Evolutionary conservation across 2,888 invertebrate genomes (phyloP), one percentile per base, ranked within the genome.

Genomic region (Athalia cordata): DNA sequence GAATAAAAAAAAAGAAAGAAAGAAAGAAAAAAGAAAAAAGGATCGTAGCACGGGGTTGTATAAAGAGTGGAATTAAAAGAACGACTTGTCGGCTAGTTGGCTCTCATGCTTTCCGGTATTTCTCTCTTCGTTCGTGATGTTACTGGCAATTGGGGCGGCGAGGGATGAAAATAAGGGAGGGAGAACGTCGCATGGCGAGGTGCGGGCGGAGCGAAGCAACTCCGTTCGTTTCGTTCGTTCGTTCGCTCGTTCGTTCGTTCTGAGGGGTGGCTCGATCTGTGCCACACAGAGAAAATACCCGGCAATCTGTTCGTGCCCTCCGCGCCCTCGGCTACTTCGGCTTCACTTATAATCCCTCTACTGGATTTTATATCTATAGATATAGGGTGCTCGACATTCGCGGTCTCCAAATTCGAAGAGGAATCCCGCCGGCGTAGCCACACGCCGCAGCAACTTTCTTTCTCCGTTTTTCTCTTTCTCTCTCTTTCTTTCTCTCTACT

Each of bases 251-350:
- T n/a, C n/a, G 29, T 29, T 29, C 29, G 29, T 29, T 29, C 29
- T 29, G 91, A 91, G 90, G 90, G 91, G 90, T 90, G 90, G 91
- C 90, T 90, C 29, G 29, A 29, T 29, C 29, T 2, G 29, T 29
- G 29, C 29, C 29, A 2, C 29, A 29, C 29, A 2, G 29, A 29
- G 29, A 29, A 91, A 87, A 87, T 87, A 84, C 85, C 83, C 85
- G 81, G 89, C 89, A 89, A 90, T 90, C 87, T 87, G 88, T 88
- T 89, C 86, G 91, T 91, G 90, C 91, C 90, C 90, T 89, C 29
- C 86, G 88, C 88, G 87, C 81, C 81, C 81, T 82, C 87, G 87
- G 29, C 29, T 29, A 29, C 29, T 29, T 29, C 29, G 29, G 29
- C 29, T 29, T 29, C 29, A 29, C 29, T 29, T 29, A 29, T 29